These are phyloP conservation scores for Cheumatopsyche charites DNA, from an alignment of 1,140 invertebrate species.

Conservation along the genomic window DNA sequence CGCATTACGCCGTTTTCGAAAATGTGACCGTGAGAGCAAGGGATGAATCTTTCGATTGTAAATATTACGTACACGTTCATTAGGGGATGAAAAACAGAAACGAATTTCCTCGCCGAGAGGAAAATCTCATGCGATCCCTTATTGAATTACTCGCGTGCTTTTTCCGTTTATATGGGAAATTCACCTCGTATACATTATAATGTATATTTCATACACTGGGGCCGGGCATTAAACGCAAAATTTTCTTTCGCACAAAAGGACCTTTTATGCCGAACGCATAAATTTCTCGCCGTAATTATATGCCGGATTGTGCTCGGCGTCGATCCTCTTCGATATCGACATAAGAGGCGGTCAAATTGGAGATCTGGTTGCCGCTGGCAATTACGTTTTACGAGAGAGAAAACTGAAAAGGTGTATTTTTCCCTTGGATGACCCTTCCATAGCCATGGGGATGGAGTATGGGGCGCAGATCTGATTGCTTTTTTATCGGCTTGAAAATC, in stretches of 20 bases:
- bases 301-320: neutral
- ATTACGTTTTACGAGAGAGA: slow-evolving; percentile 41
- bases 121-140: neutral
- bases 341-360: slow-evolving; percentile 37
- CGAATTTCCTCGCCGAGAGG: slow-evolving; percentile 13
- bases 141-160: slow-evolving; percentile 18
- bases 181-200: neutral
- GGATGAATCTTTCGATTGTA: slow-evolving; percentile 11
- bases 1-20: slow-evolving; percentile 4
- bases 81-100: slow-evolving; percentile 15
- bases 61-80: slow-evolving; percentile 2
- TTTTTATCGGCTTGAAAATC: slow-evolving; percentile 30
- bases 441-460: neutral
- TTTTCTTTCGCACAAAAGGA: neutral
- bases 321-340: slow-evolving; percentile 25
- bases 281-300: slow-evolving; percentile 34
- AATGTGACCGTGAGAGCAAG: slow-evolving; percentile 7
- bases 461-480: slow-evolving; percentile 20
- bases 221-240: neutral
- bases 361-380: slow-evolving; percentile 38
- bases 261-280: slow-evolving; percentile 4
- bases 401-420: slow-evolving; percentile 29
- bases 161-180: neutral
- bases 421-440: neutral
- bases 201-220: neutral